phyloP scores from a whole-genome alignment of 2,888 invertebrate species.

The Volucella bombylans region DNA sequence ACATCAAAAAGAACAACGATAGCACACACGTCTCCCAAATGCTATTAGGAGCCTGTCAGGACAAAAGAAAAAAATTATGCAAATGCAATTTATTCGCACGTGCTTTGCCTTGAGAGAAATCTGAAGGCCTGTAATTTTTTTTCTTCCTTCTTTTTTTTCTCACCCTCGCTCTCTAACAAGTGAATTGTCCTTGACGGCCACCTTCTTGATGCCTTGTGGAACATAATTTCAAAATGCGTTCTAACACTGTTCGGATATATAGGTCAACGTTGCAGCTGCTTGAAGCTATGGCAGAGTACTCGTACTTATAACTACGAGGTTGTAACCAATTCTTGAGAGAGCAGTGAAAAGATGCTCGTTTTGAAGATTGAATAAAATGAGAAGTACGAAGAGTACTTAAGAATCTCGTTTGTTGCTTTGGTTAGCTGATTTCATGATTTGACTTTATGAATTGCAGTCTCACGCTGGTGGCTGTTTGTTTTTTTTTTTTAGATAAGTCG shows the following conservation, averaged over 20 bases:
- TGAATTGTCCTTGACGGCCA: conserved; percentile 60
- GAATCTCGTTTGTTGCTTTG: background rate
- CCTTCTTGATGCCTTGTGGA: conserved; percentile 50
- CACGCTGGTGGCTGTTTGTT: too few species aligned
- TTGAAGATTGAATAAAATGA: conserved; percentile 38
- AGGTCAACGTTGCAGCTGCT: conserved; percentile 19
- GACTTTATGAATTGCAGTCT: background rate
- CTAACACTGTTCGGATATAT: background rate
- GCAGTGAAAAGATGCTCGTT: conserved; percentile 29
- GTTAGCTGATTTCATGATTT: background rate
- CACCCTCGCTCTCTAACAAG: conserved; percentile 19
- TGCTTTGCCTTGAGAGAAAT: conserved; percentile 37
- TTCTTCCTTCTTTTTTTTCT: background rate
- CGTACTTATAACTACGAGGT: background rate
- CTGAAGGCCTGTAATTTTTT: background rate
- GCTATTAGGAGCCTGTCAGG: conserved; percentile 38
- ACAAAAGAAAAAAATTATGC: conserved; percentile 50
- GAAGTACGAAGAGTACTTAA: background rate
- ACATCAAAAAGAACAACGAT: conserved; percentile 16
- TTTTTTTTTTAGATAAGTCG: too few species aligned
- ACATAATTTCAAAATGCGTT: conserved; percentile 21
- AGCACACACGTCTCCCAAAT: conserved; percentile 43
- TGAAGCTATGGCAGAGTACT: background rate
- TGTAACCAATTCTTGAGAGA: conserved; percentile 10
- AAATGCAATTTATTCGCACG: conserved; percentile 65